Evolutionary conservation across 2,797 vertebrate genomes (phyloP).

Genomic region (Siniperca scherzeri): DNA sequence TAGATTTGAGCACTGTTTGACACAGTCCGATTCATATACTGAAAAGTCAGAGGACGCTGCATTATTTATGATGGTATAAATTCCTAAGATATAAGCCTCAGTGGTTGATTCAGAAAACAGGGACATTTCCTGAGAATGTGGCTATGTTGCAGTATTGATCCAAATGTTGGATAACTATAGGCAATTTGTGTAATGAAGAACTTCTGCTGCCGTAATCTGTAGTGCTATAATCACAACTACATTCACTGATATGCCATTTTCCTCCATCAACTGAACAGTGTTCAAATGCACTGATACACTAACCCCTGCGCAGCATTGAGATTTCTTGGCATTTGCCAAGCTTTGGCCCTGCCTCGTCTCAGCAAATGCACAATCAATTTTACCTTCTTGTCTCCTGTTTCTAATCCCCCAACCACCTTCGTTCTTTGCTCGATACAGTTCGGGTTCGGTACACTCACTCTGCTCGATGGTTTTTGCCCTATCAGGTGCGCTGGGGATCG

Average conservation of each 20-base stretch:
- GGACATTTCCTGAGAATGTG: slow-evolving; percentile 44
- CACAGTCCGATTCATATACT: slow-evolving; percentile 5
- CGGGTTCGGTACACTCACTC: slow-evolving; percentile 43
- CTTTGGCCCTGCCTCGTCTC: slow-evolving; percentile 52
- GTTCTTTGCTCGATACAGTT: slow-evolving; percentile 58
- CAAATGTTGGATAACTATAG: slow-evolving; percentile 46
- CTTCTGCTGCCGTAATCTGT: slow-evolving; percentile 31
- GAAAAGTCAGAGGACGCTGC: slow-evolving; percentile 15
- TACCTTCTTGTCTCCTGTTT: slow-evolving; percentile 68
- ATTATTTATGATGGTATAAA: slow-evolving; percentile 56
- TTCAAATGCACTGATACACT: slow-evolving; percentile 29
- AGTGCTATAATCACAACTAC: slow-evolving; percentile 53
- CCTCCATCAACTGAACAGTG: slow-evolving; percentile 54
- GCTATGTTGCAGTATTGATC: slow-evolving; percentile 61
- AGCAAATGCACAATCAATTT: slow-evolving; percentile 78
- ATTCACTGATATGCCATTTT: slow-evolving; percentile 59
- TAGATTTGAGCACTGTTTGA: slow-evolving; percentile 11
- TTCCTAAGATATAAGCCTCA: slow-evolving; percentile 27
- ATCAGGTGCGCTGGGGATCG: slow-evolving; percentile 72
- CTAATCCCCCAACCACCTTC: slow-evolving; percentile 53
- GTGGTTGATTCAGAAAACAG: slow-evolving; percentile 32
- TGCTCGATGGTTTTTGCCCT: slow-evolving; percentile 68
- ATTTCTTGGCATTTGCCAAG: slow-evolving; percentile 74
- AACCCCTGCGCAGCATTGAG: slow-evolving; percentile 29
- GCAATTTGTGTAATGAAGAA: slow-evolving; percentile 70